phyloP scores from a whole-genome alignment of 2,888 invertebrate species.

The Drosophila seclusa region DNA sequence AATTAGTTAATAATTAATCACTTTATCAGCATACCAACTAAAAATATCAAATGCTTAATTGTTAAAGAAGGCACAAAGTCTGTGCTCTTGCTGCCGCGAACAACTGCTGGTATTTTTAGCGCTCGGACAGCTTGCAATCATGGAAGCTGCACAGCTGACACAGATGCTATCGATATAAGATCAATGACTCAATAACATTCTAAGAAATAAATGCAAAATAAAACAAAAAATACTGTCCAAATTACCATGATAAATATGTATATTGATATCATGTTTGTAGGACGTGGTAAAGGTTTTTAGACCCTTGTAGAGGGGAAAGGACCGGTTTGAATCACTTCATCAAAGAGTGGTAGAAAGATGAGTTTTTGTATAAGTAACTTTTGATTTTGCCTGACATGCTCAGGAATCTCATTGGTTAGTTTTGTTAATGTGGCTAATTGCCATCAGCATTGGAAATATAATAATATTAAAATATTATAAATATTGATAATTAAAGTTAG shows the following conservation, averaged over 20 bases:
- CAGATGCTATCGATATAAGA: background rate
- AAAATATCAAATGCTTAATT: background rate
- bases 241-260: background rate
- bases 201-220: background rate
- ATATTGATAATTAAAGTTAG: background rate
- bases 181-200: background rate
- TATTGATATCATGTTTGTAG: background rate
- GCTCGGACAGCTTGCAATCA: background rate
- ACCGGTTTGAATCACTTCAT: background rate
- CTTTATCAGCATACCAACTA: background rate
- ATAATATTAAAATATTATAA: no score
- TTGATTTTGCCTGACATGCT: background rate
- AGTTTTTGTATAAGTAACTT: background rate
- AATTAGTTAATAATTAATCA: background rate
- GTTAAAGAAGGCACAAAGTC: background rate
- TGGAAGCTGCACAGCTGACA: background rate
- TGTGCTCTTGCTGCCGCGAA: background rate
- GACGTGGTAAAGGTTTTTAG: background rate
- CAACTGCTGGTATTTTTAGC: background rate
- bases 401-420: background rate
- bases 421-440: background rate
- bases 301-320: background rate
- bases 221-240: background rate
- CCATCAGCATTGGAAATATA: background rate
- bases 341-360: background rate